Base-by-base conservation (phyloP, 2,888 invertebrate genomes). In the Ischnus inquisitorius region DNA sequence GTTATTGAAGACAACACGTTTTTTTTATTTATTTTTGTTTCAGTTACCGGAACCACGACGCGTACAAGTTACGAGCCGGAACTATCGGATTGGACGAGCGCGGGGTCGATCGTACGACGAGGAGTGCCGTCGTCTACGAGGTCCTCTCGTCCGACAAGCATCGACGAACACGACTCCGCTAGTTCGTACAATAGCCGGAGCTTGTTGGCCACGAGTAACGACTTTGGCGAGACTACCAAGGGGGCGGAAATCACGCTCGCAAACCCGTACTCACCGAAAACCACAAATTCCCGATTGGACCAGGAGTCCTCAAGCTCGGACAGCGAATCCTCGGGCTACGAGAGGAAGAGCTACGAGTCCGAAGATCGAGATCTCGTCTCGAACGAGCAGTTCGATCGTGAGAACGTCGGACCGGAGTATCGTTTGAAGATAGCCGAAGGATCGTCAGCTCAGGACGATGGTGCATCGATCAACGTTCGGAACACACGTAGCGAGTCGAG, bases 41-140 rank as follows among this genome's bases (percentile, higher is more conserved):
- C 87, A 92, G 92, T 90, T 85, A 88, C 89, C 88, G 89, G 90
- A 88, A 85, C 89, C 82, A 89, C 89, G 69, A 86, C 87, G 86
- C 89, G 88, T 69, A 82, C 86, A 85, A 86, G 87, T 60, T 79
- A 88, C 65, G 87, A 86, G 76, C 74, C 87, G 46, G 82, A 84
- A 78, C 85, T 86, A 51, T 82, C 89, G 69, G 82, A 81, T 68
- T 87, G 88, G 90, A 84, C 64, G 75, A 83, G 81, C 65, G 57
- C 85, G 82, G 87, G 64, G 60, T 71, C 82, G 65, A 79, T 46
- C 43, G 41, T 48, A 51, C 78, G 76, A 60, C 71, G 60, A 82
- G 64, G 60, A 51, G 80, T 51, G 51, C 46, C 75, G 48, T 51
- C 82, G 65, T 54, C 64, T 8, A 57, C 75, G 43, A 71, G 64